phyloP scores from a whole-genome alignment of 2,888 invertebrate genomes.

The Ptilodon capucinus region DNA sequence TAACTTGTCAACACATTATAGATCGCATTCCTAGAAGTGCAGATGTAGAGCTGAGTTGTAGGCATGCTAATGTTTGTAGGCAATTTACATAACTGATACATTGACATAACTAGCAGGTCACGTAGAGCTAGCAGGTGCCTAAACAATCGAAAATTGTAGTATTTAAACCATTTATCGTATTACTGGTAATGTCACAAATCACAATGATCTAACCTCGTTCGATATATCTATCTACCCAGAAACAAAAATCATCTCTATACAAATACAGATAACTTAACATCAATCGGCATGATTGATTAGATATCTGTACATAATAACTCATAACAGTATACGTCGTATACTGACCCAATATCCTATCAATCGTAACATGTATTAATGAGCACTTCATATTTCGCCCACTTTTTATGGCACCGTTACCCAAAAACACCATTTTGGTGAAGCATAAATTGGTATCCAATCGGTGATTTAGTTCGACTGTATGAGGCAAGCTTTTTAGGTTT shows the following conservation, averaged over 20 bases:
- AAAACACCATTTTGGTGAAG: constrained; percentile 52
- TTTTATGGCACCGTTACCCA: constrained; percentile 55
- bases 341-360: constrained; percentile 55
- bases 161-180: too few species aligned
- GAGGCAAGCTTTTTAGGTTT: constrained; percentile 31
- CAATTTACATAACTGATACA: neutral
- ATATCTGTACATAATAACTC: constrained; percentile 11
- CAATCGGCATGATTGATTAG: constrained; percentile 21
- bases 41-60: neutral
- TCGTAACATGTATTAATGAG: constrained; percentile 44
- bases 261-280: neutral
- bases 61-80: neutral
- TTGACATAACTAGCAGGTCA: neutral
- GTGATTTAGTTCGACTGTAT: constrained; percentile 20
- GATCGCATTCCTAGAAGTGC: neutral
- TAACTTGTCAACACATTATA: constrained; percentile 4
- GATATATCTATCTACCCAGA: too few species aligned
- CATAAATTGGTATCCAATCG: constrained; percentile 16
- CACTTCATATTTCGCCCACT: constrained; percentile 59
- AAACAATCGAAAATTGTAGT: neutral
- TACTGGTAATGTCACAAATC: too few species aligned
- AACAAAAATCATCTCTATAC: neutral
- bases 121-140: neutral
- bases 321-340: constrained; percentile 21
- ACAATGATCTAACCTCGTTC: neutral